A percentile compares a stretch with the other conserved stretches of the same genome.
phyloP scores from a whole-genome alignment of 2,888 invertebrate genomes.

The Prosopocoilus inquinatus region DNA sequence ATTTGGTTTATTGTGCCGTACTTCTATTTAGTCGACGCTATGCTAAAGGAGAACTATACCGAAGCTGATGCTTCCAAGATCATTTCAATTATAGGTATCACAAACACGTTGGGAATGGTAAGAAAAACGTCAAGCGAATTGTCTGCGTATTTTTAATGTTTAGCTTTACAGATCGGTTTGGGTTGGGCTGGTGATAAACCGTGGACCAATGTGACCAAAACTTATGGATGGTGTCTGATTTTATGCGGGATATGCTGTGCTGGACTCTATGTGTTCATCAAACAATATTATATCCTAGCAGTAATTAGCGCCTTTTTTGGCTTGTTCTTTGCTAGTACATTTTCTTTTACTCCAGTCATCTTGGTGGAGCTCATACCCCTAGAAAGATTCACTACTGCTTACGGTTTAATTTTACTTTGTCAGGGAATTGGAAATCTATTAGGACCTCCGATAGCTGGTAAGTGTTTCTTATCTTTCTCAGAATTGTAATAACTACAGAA shows the following conservation, averaged over 20 bases:
- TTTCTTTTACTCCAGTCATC: conserved; percentile 87
- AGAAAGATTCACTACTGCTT: conserved; percentile 89
- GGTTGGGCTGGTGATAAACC: conserved; percentile 89
- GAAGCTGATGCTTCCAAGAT: conserved; percentile 75
- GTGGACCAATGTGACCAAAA: conserved; percentile 76
- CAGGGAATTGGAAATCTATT: conserved; percentile 91
- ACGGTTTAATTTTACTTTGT: conserved; percentile 83
- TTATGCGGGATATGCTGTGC: conserved; percentile 64
- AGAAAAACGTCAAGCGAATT: conserved; percentile 34
- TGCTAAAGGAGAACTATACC: conserved; percentile 67
- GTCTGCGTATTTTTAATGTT: conserved; percentile 17
- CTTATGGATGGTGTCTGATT: conserved; percentile 78
- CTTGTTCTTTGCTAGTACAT: conserved; percentile 87
- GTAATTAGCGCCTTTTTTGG: conserved; percentile 68
- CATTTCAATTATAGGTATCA: conserved; percentile 82
- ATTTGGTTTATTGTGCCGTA: conserved; percentile 95
- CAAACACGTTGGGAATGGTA: conserved; percentile 89
- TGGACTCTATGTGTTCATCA: conserved; percentile 54
- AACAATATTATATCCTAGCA: conserved; percentile 46
- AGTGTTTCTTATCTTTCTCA: too few species aligned
- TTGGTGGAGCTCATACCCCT: conserved; percentile 84
- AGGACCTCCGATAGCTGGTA: conserved; percentile 90
- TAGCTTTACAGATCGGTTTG: conserved; percentile 64
- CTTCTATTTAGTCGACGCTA: conserved; percentile 86
- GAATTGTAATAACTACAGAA: too few species aligned